Conservation (phyloP, 2,797 vertebrate genomes). For the Novumbra hubbsi region DNA sequence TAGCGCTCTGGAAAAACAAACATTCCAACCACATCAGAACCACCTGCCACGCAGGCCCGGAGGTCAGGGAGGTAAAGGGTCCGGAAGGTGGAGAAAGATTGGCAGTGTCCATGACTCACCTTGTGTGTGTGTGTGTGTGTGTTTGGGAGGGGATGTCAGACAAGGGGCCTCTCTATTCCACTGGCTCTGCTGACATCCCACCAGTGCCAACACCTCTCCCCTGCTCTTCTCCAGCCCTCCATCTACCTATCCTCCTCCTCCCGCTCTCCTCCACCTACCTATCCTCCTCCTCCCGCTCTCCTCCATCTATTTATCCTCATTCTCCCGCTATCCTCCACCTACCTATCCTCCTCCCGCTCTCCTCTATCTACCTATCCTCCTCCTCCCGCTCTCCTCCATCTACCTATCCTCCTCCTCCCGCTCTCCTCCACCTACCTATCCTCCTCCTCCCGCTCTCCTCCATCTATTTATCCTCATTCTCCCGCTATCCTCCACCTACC, state of each 20-base stretch:
- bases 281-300: no score
- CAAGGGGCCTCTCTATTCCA: slow-evolving; percentile 36
- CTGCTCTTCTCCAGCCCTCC: slow-evolving; percentile 24
- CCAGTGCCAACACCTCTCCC: slow-evolving; percentile 16
- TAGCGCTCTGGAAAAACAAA: slow-evolving; percentile 43
- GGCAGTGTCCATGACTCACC: slow-evolving; percentile 11
- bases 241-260: slow-evolving; percentile 1
- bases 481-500: no score
- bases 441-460: slow-evolving; percentile 24
- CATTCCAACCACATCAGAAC: slow-evolving; percentile 54
- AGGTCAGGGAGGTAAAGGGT: slow-evolving; percentile 40
- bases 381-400: no score
- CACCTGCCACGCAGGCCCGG: slow-evolving; percentile 40
- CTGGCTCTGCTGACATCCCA: slow-evolving; percentile 41
- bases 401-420: no score
- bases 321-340: slow-evolving; percentile 24
- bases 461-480: slow-evolving; percentile 7
- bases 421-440: no score
- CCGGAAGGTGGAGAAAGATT: slow-evolving; percentile 31
- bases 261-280: no score
- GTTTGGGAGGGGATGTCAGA: not conserved
- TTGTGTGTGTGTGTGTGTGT: slow-evolving; percentile 5
- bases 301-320: no score
- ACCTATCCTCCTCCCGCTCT: no score
- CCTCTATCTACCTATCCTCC: not conserved